phyloP scores from a whole-genome alignment of 2,113 vertebrate genomes.

The Corythoichthys haematopterus region DNA sequence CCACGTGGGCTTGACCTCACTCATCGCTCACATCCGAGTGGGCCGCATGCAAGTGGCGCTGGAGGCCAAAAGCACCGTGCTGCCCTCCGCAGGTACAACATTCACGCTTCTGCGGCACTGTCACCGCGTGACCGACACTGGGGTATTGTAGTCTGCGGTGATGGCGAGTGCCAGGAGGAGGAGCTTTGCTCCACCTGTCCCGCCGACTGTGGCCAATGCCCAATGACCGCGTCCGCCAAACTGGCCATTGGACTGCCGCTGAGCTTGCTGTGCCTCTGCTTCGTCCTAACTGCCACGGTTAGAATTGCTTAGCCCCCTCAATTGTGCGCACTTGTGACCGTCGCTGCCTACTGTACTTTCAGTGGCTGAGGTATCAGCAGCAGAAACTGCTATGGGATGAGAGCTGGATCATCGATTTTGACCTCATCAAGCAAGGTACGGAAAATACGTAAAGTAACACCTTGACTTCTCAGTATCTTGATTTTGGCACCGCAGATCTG shows the following conservation, averaged over 20 bases:
- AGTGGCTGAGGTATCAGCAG: slow-evolving; percentile 84
- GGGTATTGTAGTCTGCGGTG: slow-evolving; percentile 70
- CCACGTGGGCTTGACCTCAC: slow-evolving; percentile 74
- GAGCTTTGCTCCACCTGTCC: slow-evolving; percentile 77
- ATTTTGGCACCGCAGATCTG: slow-evolving; percentile 42
- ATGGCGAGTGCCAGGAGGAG: slow-evolving; percentile 73
- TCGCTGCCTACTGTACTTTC: background rate
- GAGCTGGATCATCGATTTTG: slow-evolving; percentile 82
- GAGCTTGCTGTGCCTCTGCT: slow-evolving; percentile 70
- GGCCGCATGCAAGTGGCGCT: slow-evolving; percentile 79
- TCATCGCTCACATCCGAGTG: slow-evolving; percentile 80
- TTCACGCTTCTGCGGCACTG: background rate
- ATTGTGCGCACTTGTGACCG: background rate
- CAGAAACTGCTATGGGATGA: slow-evolving; percentile 83
- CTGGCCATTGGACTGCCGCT: slow-evolving; percentile 72
- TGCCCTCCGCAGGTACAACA: slow-evolving; percentile 73
- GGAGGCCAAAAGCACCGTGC: slow-evolving; percentile 78
- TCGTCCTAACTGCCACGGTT: slow-evolving; percentile 70
- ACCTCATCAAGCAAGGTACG: slow-evolving; percentile 76
- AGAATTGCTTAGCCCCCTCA: slow-evolving; percentile 11
- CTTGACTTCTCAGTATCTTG: background rate
- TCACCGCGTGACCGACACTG: background rate
- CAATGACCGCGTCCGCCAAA: slow-evolving; percentile 61
- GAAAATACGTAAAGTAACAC: too few relatives aligned
- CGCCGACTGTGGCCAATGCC: slow-evolving; percentile 77